Evolutionary conservation across 1,140 invertebrate species (phyloP).

Genomic region (Whitmania pigra): DNA sequence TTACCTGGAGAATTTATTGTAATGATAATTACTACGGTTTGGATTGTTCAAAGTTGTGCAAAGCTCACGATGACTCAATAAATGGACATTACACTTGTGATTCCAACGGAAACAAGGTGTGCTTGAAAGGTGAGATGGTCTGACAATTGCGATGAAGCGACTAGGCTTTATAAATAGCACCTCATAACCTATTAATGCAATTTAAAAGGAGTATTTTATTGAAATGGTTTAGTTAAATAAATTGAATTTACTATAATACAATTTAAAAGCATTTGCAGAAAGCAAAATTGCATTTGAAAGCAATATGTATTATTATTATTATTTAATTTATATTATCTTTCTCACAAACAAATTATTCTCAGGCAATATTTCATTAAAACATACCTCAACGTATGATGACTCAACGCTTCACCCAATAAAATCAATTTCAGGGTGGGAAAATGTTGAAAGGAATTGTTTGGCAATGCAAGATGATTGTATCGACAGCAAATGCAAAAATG

Average conservation of each 20-base stretch:
- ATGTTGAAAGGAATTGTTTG: neutral
- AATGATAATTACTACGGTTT: slow-evolving; percentile 8
- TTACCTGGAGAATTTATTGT: slow-evolving; percentile 11
- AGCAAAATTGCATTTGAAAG: too few species aligned
- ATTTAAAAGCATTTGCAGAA: too few species aligned
- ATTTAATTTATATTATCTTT: too few species aligned
- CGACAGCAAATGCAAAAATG: slow-evolving; percentile 32
- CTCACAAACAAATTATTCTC: too few species aligned
- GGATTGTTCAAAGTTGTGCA: slow-evolving; percentile 10
- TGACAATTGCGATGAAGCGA: neutral
- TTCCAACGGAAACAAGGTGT: slow-evolving; percentile 2
- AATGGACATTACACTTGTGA: slow-evolving; percentile 17
- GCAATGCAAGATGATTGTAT: slow-evolving; percentile 29
- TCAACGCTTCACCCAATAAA: too few species aligned
- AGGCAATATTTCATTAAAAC: too few species aligned
- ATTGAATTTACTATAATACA: too few species aligned
- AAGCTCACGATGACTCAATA: neutral
- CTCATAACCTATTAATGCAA: neutral
- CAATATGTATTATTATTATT: too few species aligned
- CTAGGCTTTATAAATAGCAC: too few species aligned
- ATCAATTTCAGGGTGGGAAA: slow-evolving; percentile 12
- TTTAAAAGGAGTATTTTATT: slow-evolving; percentile 11
- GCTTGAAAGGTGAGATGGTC: neutral
- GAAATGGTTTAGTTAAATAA: too few species aligned
- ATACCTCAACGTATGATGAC: too few species aligned